Evolutionary conservation across 2,113 vertebrate species (phyloP).

Genomic region (Zingel zingel): DNA sequence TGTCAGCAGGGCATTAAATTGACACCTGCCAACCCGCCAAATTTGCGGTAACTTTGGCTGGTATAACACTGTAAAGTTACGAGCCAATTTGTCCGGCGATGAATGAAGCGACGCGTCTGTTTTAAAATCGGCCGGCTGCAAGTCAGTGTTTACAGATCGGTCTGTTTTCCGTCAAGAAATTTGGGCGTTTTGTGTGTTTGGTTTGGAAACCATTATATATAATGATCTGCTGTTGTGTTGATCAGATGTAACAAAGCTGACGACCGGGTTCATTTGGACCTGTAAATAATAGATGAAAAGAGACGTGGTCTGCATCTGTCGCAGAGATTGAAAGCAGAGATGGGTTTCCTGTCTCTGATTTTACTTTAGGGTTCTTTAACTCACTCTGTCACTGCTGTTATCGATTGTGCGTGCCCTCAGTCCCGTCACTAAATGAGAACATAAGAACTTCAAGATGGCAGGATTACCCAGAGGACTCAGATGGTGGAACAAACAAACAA

Average conservation of each 20-base stretch:
- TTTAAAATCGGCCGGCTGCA: too few relatives aligned
- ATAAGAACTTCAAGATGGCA: slow-evolving; percentile 20
- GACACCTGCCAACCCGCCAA: too few relatives aligned
- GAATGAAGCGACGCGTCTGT: too few relatives aligned
- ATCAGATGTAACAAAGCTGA: neutral
- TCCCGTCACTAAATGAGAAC: neutral
- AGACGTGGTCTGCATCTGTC: slow-evolving; percentile 14
- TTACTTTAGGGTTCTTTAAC: neutral
- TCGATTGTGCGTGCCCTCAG: neutral
- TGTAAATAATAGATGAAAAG: slow-evolving; percentile 42
- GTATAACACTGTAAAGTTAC: too few relatives aligned
- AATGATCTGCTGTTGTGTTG: neutral
- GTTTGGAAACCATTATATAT: too few relatives aligned
- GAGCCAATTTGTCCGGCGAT: too few relatives aligned
- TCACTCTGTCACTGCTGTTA: neutral
- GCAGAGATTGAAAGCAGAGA: neutral
- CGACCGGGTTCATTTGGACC: neutral
- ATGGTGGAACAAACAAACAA: neutral
- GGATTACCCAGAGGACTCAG: neutral
- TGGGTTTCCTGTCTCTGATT: neutral
- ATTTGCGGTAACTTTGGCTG: too few relatives aligned
- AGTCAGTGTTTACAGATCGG: too few relatives aligned
- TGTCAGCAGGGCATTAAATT: too few relatives aligned
- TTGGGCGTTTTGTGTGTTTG: too few relatives aligned
- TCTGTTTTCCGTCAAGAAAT: too few relatives aligned